Conservation (phyloP, 2,797 vertebrate genomes). For the Tarsius wallacei region DNA sequence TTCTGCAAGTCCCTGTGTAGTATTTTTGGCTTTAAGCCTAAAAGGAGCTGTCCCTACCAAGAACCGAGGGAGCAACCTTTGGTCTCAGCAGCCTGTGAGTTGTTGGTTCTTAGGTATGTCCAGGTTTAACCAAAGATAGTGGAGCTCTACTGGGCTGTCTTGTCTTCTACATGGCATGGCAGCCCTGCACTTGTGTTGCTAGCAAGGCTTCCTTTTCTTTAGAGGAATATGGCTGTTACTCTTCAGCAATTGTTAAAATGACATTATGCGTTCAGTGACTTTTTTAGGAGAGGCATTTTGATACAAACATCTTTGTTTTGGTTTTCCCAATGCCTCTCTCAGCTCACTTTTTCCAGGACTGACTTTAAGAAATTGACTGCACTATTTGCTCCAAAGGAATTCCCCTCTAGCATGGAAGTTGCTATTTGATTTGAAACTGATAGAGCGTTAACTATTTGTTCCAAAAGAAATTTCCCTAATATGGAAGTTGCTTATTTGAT, state of each 20-base stretch:
- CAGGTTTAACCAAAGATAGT: not conserved
- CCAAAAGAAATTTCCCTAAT: not conserved
- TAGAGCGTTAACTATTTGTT: not conserved
- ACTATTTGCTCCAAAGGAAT: not conserved
- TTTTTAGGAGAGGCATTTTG: not conserved
- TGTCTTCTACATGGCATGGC: not conserved
- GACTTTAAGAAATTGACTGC: not conserved
- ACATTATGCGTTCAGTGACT: not conserved
- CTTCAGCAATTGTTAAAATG: not conserved
- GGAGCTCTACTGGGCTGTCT: accelerated
- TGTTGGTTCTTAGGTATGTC: not conserved
- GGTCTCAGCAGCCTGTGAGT: not conserved
- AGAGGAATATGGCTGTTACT: not conserved
- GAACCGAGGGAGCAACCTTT: not conserved
- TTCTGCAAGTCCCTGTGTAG: not conserved
- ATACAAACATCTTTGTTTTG: not conserved
- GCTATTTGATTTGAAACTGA: not conserved
- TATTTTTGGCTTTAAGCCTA: not conserved
- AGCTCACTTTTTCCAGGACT: not conserved
- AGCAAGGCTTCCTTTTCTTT: not conserved
- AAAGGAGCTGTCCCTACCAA: not conserved
- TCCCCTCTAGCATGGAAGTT: not conserved
- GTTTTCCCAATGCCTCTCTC: not conserved
- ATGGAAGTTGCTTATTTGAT: not conserved
- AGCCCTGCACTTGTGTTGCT: not conserved